Base-by-base conservation (phyloP, 2,888 invertebrate species). In the Esperia sulphurella region DNA sequence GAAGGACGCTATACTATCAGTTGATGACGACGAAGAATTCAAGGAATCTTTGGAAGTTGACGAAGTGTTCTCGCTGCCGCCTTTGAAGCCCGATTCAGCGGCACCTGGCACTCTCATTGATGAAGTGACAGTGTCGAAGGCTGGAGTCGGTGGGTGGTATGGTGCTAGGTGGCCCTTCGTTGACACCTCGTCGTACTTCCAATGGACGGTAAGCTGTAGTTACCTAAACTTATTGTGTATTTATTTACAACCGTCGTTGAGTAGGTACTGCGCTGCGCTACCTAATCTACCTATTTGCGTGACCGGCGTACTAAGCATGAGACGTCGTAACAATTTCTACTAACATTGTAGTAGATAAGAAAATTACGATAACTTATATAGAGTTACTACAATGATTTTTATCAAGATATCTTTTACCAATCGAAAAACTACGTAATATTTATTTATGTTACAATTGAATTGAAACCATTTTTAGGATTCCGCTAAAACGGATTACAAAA, bases 81-180 rank as follows among this genome's bases (percentile, higher is more conserved):
- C 89, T 10, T 59, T 82, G 57, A 84, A 86, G 57, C 78, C 83
- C 8, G 84, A 83, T 28, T 62, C 74, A 4, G 68, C 61, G 13
- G 61, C 71, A 1, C 21, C 21, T 21, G 73, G 72, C 43, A 66
- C 68, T 29, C 84, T 83, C 46, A 68, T 72, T 6, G 90, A 86
- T 53, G 90, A 88, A 63, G 88, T 89, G 58, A 87, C 82, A 8
- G 82, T 86, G 40, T 74, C 82, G 35, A 86, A 85, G 55, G 71
- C 86, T 8, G 73, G 71, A 14, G 83, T 79, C 21, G 81, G 83
- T 52, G 84, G 91, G 38, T 93, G 93, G 93, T 91, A 92, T 64
- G 91, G 91, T 43, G 90, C 90, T 35, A 84, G 92, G 53, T 93
- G 93, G 93, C 91, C 93, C 9, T 93, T 92, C 68, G 91, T 92